Base-by-base conservation (phyloP, 2,888 invertebrate species). In the Ptychoptera contaminata region DNA sequence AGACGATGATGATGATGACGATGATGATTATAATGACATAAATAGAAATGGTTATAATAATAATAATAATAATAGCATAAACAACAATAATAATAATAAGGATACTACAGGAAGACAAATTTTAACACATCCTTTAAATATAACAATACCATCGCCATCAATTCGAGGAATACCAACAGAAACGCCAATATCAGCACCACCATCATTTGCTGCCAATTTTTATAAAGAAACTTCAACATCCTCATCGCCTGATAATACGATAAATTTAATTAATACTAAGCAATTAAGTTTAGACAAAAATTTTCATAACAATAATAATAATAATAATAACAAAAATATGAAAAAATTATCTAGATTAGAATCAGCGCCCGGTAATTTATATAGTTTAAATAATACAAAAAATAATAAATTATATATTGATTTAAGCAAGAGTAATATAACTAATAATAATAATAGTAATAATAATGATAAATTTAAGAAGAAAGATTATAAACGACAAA, bases 301-400 rank as follows among this genome's bases (percentile, higher is more conserved):
- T 36, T n/a, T 35, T 40, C 6, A 35, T 11, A 37, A 31, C 36
- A 42, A 16, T 38, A 16, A 15, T 29, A 16, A 10, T 16, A 34
- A 15, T 23, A 23, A 29, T 29, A 39, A 40, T 37, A 37, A 43
- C 9, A 23, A 39, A 29, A 46, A 32, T n/a, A 37, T 50, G 41
- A 40, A 50, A 38, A 53, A 53, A 47, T 44, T 53, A 8, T 16
- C 42, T 15, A 46, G 52, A 30, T 47, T 47, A 30, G 51, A 52
- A 46, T 51, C 52, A 43, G 51, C 50, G 15, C 50, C 55, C 37
- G 49, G 42, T 12, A 36, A 40, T 40, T 40, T 40, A 29, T 23
- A 23, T 7, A 23, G 23, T 23, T 23, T 23, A 23, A 23, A 23
- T 23, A 23, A 23, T 23, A 3, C 23, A 23, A 23, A 23, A 23